phyloP scores from a whole-genome alignment of 2,113 vertebrate species.

The zebrafish (Danio rerio) region DNA sequence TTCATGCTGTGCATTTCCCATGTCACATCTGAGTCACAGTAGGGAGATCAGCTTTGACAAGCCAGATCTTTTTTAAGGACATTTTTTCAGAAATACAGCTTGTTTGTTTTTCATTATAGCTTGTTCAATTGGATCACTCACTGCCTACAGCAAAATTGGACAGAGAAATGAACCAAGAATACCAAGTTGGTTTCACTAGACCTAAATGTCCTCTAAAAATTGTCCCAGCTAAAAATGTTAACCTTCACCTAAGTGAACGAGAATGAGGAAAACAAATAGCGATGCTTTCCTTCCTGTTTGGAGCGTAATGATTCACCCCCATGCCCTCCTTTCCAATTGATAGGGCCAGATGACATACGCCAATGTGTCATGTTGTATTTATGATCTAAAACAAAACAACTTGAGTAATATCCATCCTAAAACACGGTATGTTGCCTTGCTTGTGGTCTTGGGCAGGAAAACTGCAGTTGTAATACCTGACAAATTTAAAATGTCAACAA shows the following conservation, averaged over 20 bases:
- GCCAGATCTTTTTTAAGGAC: not conserved
- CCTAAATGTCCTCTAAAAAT: constrained; percentile 44
- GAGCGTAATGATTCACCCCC: not conserved
- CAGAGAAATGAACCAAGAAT: constrained; percentile 40
- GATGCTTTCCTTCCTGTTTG: not conserved
- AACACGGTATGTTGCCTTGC: not conserved
- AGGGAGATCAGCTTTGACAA: not conserved
- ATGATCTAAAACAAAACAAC: constrained; percentile 4
- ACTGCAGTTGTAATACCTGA: not conserved
- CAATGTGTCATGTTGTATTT: not conserved
- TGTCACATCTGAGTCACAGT: not conserved
- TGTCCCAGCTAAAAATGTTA: constrained; percentile 14
- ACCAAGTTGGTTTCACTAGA: constrained; percentile 26
- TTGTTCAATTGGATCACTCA: constrained; percentile 53
- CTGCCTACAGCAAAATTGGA: constrained; percentile 37
- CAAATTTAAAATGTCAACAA: constrained; percentile 6
- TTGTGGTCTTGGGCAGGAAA: not conserved
- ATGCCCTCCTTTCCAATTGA: not conserved
- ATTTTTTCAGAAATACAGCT: constrained; percentile 1
- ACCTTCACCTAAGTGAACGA: constrained; percentile 20
- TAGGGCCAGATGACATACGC: not conserved
- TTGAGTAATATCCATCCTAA: not conserved
- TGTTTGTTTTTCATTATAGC: constrained; percentile 57
- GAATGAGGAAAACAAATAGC: not conserved
- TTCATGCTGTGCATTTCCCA: not conserved